Evolutionary conservation across 2,797 vertebrate genomes (phyloP).

Genomic region (Mus caroli): DNA sequence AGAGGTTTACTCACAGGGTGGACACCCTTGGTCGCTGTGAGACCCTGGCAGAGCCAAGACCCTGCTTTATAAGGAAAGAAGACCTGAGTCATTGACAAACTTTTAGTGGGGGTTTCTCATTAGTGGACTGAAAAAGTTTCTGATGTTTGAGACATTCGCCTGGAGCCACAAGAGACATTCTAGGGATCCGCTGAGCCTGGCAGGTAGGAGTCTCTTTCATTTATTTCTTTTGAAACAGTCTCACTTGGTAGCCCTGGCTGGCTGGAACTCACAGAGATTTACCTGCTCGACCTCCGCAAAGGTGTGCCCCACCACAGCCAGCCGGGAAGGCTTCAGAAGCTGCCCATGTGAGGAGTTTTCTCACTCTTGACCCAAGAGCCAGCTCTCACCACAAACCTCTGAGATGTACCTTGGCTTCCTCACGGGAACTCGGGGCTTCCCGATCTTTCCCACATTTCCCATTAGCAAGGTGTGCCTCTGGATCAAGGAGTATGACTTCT

Average conservation of each 20-base stretch:
- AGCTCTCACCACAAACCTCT: slow-evolving; percentile 94
- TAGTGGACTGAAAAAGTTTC: slow-evolving; percentile 83
- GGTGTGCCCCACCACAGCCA: background rate
- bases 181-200: slow-evolving; percentile 91
- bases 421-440: slow-evolving; percentile 90
- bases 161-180: slow-evolving; percentile 94
- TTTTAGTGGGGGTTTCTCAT: slow-evolving; percentile 82
- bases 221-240: background rate
- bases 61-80: slow-evolving; percentile 76
- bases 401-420: slow-evolving; percentile 92
- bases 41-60: slow-evolving; percentile 53
- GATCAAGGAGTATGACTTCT: background rate
- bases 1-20: slow-evolving; percentile 59
- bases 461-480: slow-evolving; percentile 88
- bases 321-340: slow-evolving; percentile 91
- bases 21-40: slow-evolving; percentile 82
- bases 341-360: slow-evolving; percentile 94
- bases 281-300: background rate
- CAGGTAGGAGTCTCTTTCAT: slow-evolving; percentile 87
- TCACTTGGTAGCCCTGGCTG: background rate
- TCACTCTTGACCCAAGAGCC: slow-evolving; percentile 92
- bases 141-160: slow-evolving; percentile 91
- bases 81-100: slow-evolving; percentile 70
- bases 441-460: slow-evolving; percentile 93
- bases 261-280: background rate